Percentiles rank a stretch among this genome's conserved stretches.
Evolutionary conservation across 2,797 vertebrate genomes (phyloP).

Genomic region (Aplochiton taeniatus): DNA sequence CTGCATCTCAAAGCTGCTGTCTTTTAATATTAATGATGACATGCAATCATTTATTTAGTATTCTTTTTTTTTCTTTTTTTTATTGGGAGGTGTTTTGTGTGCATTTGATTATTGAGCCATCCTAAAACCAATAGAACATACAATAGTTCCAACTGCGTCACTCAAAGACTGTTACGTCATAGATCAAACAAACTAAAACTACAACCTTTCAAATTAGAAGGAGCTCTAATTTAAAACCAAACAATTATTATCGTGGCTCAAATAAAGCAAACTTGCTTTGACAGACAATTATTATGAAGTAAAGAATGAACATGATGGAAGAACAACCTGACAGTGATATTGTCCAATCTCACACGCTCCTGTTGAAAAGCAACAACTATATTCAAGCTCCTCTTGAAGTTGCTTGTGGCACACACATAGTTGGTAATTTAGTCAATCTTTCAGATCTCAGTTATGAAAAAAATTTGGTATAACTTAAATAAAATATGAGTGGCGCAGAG

Average conservation of each 20-base stretch:
- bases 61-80: too few relatives aligned
- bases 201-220: slow-evolving; percentile 16
- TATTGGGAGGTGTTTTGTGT: too few relatives aligned
- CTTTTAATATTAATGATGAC: too few relatives aligned
- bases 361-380: slow-evolving; percentile 22
- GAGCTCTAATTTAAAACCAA: background rate
- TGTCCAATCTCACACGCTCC: slow-evolving; percentile 14
- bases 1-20: too few relatives aligned
- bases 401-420: too few relatives aligned
- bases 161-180: too few relatives aligned
- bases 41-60: too few relatives aligned
- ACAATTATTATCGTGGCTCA: background rate
- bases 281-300: slow-evolving; percentile 1
- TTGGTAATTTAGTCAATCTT: too few relatives aligned
- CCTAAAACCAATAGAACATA: too few relatives aligned
- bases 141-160: too few relatives aligned
- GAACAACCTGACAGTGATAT: slow-evolving; percentile 14
- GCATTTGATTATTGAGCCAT: too few relatives aligned
- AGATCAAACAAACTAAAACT: too few relatives aligned
- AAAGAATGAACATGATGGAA: background rate
- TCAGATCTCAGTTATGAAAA: background rate
- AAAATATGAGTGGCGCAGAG: background rate
- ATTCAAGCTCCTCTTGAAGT: background rate
- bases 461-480: background rate
- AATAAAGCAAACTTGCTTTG: background rate